Base-by-base conservation (phyloP, 2,113 vertebrate species). In the Cyprinus carpio region DNA sequence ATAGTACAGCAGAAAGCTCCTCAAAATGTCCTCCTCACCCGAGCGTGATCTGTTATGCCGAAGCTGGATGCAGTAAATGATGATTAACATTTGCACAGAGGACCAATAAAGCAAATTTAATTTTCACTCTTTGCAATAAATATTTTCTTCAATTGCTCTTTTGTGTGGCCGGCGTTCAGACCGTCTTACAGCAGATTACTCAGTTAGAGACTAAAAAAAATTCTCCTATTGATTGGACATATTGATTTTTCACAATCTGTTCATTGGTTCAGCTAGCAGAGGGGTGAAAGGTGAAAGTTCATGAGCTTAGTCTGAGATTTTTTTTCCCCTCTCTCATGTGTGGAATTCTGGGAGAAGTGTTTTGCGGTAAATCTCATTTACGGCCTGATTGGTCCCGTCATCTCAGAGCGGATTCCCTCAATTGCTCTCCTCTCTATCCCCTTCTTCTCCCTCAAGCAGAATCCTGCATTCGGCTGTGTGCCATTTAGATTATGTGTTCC, bases 211-310 rank as follows among this genome's bases (percentile, higher is more conserved):
- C 93, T 6, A 92, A 94, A 95, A 96, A 95, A 95, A 95, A 95
- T 95, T 96, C 95, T 95, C 93, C 86, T 93, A 97, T 96, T 92
- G 95, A 96, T 96, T 95, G 92, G 91, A 87, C 91, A 89, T 92
- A 96, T 96, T 96, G 95, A 96, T 96, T 97, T 97, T 96, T 95
- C 95, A 92, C 87, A 95, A 96, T 95, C 94, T 95, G 94, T 95
- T 93, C 95, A 95, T 96, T 95, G 95, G 95, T 93, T 95, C 94
- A 94, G 94, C 94, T 94, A 95, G 95, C 93, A 88, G 93, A 89
- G 2, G 77, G 94, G 94, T 95, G 94, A 95, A 96, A 94, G 95
- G 95, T 96, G 93, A 96, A 94, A 95, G 95, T 96, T 96, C 95
- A 94, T 88, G 58, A 90, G 94, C 94, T 95, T 95, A 95, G 92